These are phyloP conservation scores for Zoanthus sansibaricus DNA, from an alignment of 92 coral and sea anemone genomes.

Conservation along the genomic window DNA sequence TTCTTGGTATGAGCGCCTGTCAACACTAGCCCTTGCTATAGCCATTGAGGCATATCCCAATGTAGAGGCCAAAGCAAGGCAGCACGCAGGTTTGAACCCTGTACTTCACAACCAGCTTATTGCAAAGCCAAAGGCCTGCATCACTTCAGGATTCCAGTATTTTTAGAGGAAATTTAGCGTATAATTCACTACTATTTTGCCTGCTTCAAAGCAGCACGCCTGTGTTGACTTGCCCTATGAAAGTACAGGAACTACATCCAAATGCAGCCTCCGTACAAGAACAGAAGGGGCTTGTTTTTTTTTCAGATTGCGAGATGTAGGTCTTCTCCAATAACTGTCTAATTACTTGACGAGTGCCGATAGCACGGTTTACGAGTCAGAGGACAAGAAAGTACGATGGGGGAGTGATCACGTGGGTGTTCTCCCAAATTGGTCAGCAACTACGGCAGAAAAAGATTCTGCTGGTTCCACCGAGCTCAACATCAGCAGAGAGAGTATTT, in stretches of 20 bases:
- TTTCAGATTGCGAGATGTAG: conserved; percentile 34
- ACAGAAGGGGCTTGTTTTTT: conserved; percentile 26
- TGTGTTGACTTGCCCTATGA: conserved; percentile 38
- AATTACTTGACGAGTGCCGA: conserved; percentile 44
- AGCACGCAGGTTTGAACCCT: conserved; percentile 36
- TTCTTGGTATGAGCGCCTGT: conserved; percentile 8
- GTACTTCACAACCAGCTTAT: conserved; percentile 10
- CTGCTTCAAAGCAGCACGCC: conserved; percentile 43
- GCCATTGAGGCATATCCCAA: conserved; percentile 46
- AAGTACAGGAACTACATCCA: conserved; percentile 47
- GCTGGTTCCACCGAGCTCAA: conserved; percentile 39
- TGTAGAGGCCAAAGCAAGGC: conserved; percentile 41
- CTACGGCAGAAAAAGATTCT: conserved; percentile 10
- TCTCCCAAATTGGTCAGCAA: conserved; percentile 43
- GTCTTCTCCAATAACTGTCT: conserved; percentile 33
- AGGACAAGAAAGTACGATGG: conserved; percentile 25
- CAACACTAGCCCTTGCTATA: conserved; percentile 44
- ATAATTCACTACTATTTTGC: conserved; percentile 20
- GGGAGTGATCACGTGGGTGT: conserved; percentile 18
- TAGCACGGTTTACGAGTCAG: background rate
- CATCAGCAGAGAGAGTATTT: conserved; percentile 41
- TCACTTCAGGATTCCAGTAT: conserved; percentile 23
- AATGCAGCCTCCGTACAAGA: conserved; percentile 48
- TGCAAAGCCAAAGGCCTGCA: conserved; percentile 41
- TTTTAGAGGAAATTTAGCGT: conserved; percentile 32